Conservation (phyloP, 1,140 invertebrate species). For the Teleopsis dalmanni region DNA sequence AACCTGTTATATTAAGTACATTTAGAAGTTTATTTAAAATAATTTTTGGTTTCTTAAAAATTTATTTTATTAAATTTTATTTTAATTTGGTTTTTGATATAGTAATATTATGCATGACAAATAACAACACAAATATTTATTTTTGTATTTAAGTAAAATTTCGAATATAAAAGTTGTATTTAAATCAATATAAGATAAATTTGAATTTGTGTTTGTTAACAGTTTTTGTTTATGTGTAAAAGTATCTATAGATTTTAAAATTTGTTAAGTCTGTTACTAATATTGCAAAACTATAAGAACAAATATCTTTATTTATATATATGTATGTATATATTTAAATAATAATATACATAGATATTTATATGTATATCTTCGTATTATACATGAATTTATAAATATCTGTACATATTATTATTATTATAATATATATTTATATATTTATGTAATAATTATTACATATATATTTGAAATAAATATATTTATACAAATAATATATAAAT, state of each 20-base stretch:
- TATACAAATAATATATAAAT: too few species aligned
- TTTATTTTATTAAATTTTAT: too few species aligned
- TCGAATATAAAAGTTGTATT: not conserved
- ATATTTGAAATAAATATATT: not conserved
- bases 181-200: not conserved
- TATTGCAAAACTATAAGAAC: not conserved
- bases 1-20: not conserved
- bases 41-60: too few species aligned
- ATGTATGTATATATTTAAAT: not conserved
- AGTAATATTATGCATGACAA: too few species aligned
- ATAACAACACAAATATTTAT: too few species aligned
- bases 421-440: not conserved
- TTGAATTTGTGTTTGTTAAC: not conserved
- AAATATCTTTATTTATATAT: not conserved
- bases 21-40: too few species aligned
- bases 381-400: not conserved
- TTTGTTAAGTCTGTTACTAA: not conserved
- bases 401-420: not conserved
- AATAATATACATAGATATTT: not conserved
- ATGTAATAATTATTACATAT: not conserved
- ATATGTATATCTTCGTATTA: not conserved
- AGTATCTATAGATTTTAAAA: not conserved
- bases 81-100: too few species aligned
- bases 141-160: too few species aligned
- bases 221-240: too few species aligned